These are phyloP conservation scores for Hyphantria cunea DNA, from an alignment of 1,140 invertebrate genomes.

Conservation along the genomic window DNA sequence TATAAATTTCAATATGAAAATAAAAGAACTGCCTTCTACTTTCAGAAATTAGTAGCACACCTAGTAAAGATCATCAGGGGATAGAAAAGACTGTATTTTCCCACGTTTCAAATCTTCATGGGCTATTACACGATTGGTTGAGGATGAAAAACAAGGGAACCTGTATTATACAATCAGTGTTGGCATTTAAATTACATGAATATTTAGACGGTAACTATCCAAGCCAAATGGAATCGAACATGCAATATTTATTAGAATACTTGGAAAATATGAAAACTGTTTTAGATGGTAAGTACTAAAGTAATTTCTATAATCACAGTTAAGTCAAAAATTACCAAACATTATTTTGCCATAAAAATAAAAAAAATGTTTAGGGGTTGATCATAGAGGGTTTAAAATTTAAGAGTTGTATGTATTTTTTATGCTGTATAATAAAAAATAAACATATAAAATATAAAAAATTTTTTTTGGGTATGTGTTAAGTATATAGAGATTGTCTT, in stretches of 20 bases:
- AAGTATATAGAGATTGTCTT: no score
- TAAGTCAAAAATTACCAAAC: no score
- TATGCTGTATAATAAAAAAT: no score
- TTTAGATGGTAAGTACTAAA: constrained; percentile 49
- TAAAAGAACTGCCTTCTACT: constrained; percentile 6
- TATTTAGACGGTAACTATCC: constrained; percentile 65
- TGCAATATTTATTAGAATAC: constrained; percentile 52
- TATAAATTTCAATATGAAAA: no score
- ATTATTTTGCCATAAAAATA: no score
- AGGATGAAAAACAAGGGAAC: constrained; percentile 54
- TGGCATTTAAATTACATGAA: constrained; percentile 63
- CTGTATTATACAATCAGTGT: constrained; percentile 57
- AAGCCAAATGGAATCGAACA: constrained; percentile 50
- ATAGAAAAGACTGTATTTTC: constrained; percentile 62
- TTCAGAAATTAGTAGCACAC: constrained; percentile 51
- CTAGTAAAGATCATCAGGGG: constrained; percentile 54
- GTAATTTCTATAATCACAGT: no score
- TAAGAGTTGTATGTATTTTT: no score
- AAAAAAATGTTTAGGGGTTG: no score
- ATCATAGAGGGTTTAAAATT: no score
- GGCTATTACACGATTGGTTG: constrained; percentile 55
- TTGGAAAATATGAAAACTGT: constrained; percentile 51
- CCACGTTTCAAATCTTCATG: constrained; percentile 58
- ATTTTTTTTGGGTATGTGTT: no score
- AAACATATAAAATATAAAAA: no score